Base-by-base conservation (phyloP, 2,797 vertebrate species). In the Tarsius wallacei region DNA sequence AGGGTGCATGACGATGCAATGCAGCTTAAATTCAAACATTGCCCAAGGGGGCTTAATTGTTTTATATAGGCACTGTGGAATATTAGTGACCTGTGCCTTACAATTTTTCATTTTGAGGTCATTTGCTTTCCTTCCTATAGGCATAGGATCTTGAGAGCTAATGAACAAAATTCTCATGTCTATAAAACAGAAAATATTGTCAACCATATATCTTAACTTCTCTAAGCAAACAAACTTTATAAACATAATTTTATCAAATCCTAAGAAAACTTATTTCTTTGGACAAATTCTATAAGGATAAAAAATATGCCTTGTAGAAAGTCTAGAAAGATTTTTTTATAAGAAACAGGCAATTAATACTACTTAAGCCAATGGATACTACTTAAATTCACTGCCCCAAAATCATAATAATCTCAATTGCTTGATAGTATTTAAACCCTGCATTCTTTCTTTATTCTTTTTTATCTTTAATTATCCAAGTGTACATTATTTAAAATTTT, bases 401-500 rank as follows among this genome's bases (percentile, higher is more conserved):
- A 94, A 19, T 85, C n/a, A 74, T 63, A 78, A 74, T 70, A 21
- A 94, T 82, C 14, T 88, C 63, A 87, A 66, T 49, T 68, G 14
- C 66, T 68, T 93, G 49, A 77, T 16, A 66, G 17, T 74, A 76
- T 17, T 21, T 73, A 51, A 63, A 28, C 9, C 31, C 12, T 92
- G 2, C 78, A 57, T 26, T 59, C 17, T 64, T 82, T 10, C 53
- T 76, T 94, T 71, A 92, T 76, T 82, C 49, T 57, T 74, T 77
- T 87, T 90, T 14, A 53, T 53, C 51, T 70, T 36, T 64, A 73
- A 61, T 59, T 89, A 92, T 85, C 28, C 26, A 92, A 68, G 14
- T 81, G 89, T 24, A 96, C 14, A 92, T 70, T 63, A 4, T 57
- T 83, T 95, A 51, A 91, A 77, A 89, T n/a, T 64, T 89, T 73